Evolutionary conservation across 1,140 invertebrate genomes (phyloP), one percentile per base, ranked within the genome.

Genomic region (Lucilia cuprina): DNA sequence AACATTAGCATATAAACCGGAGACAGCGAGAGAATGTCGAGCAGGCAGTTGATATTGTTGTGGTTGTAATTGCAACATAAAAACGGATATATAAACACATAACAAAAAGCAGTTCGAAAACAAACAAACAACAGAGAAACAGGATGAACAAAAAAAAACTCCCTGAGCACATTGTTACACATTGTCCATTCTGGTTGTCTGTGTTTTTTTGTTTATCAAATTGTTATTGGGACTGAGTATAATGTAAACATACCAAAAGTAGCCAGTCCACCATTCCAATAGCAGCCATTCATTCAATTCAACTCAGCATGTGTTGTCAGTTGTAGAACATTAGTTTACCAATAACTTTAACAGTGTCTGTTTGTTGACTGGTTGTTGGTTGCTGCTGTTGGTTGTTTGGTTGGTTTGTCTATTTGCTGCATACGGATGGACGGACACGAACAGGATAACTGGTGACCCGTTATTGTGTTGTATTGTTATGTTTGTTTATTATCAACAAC

Each of bases 11-110:
- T 3, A 60, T n/a, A 60, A 60, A 60, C 74, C 74, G 74, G 74
- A 41, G 55, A 60, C 55, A 60, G 55, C 55, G 55, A 60, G n/a
- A 70, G 65, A 21, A 80, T 80, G 77, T 47, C 41, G 77, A 19
- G 77, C 77, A 47, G 77, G 77, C 77, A 80, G 77, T 80, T 80
- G 77, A 80, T 80, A 80, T 80, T 80, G 77, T 49, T 80, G 77
- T 80, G 77, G 77, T 80, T 80, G 77, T 80, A 80, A 80, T 80
- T 80, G 77, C 77, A 80, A 80, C 77, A 80, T 80, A 80, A 80
- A 80, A 80, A 49, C 77, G 77, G 77, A 80, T 80, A 35, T 80
- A 49, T 49, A 80, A 80, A 80, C 77, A 77, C 74, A 47, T 70
- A 80, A 5, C n/a, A 49, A 80, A 80, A 25, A 77, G 74, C 17